Evolutionary conservation across 2,797 vertebrate genomes (phyloP), one percentile per base, ranked within the genome.

Genomic region (Atherinosoma microstoma): DNA sequence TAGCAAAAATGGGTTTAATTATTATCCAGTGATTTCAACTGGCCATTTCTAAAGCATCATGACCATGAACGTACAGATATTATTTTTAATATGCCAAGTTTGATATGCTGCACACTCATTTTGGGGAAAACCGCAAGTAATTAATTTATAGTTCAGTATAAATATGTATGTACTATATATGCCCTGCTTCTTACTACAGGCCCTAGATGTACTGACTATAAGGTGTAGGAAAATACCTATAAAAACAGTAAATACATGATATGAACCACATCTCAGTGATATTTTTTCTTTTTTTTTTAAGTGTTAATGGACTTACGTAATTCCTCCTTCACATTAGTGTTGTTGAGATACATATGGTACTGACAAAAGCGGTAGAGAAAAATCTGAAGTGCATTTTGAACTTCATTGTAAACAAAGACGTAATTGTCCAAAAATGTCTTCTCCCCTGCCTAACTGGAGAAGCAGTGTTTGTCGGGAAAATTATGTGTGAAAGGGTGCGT

Each of bases 381-480:
- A 79, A 73, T 67, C 72, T 79, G 78, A 90, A 91, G 87, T 82
- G 86, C 84, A 82, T 87, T 89, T 85, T 78, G 81, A 83, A 90
- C 88, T 85, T 89, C 81, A 86, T 73, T 89, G 86, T 92, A 91
- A 92, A 91, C 89, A 91, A 91, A 90, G 86, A 93, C 78, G 72
- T 76, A 91, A 79, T 84, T 80, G 88, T 91, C 76, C 80, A 74
- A 80, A 82, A 75, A 87, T 58, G 32, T 80, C 78, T 66, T 69
- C 67, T 77, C 85, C 77, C 62, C 75, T 47, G 64, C 70, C 86
- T 80, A 84, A 85, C 65, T 68, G 12, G 54, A 83, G 82, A 80
- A 87, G 79, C 58, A 66, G 80, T 74, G 70, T 87, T 54, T 85
- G 72, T 84, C 80, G 70, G 79, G 80, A 61, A 82, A 81, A 75